Evolutionary conservation across 2,888 invertebrate genomes (phyloP), one percentile per base, ranked within the genome.

Genomic region (Microplitis deprimator): DNA sequence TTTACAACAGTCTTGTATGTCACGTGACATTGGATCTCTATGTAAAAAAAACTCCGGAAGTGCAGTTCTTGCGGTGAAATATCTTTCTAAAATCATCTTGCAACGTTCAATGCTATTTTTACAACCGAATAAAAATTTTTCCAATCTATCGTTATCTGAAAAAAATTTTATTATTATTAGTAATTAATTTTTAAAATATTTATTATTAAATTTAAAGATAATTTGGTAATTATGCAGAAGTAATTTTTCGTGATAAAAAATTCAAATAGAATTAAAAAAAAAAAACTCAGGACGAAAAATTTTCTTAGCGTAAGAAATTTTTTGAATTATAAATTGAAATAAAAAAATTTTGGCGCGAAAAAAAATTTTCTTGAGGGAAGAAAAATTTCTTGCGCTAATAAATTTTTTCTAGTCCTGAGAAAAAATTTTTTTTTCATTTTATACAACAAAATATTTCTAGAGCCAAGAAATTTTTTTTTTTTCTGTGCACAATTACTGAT

Each of bases 91-190:
- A 74, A 89, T 87, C 70, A 82, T 81, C 81, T 90, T 90, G 74
- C 90, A 89, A 75, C 87, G 83, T 73, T 90, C 90, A 10, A 90
- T 79, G 77, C 88, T 90, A 81, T 90, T 90, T 81, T 90, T 90
- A 80, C 90, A 90, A 3, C 90, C 88, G 70, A 88, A 89, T 38
- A 90, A 82, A 78, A 90, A 90, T 62, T 86, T 85, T 70, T 88
- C 89, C 69, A 90, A 79, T 79, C 87, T 87, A 5, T 75, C 81
- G 16, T 90, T 89, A 68, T 90, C 90, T 90, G 2, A 29, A 29
- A 29, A 68, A 64, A 71, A 61, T 10, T 29, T 17, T 10, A 61
- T 38, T 71, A 72, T 50, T 13, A 20, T 13, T 10, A 10, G 4
- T 50, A 50, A 13, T 4, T 8, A 10, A 8, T 13, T 10, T 13